A percentile compares a stretch with the other conserved stretches of the same genome.
These are phyloP conservation scores for Epinephelus lanceolatus DNA, from an alignment of 2,113 vertebrate genomes.

Conservation along the genomic window DNA sequence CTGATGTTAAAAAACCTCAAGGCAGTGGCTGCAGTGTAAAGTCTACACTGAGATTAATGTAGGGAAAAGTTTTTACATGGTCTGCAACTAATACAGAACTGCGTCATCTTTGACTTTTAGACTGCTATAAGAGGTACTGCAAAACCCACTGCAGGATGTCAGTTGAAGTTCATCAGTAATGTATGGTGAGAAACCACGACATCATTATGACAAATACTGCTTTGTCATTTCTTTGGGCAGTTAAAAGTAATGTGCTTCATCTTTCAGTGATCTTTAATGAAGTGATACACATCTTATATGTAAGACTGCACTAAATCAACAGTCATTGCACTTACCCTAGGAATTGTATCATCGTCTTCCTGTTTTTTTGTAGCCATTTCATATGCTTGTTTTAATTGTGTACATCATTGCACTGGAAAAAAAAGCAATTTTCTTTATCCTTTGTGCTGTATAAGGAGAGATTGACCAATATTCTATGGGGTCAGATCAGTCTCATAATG, in stretches of 20 bases:
- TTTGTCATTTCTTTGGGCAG: background rate
- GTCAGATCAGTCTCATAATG: too few species aligned
- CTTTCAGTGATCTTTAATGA: background rate
- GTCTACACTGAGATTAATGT: background rate
- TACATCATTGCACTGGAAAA: background rate
- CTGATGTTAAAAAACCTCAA: slow-evolving; percentile 14
- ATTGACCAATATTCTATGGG: too few species aligned
- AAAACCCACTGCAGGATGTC: background rate
- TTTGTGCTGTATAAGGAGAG: background rate
- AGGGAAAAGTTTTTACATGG: slow-evolving; percentile 9
- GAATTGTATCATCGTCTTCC: background rate
- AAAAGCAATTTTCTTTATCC: background rate
- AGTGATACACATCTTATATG: background rate
- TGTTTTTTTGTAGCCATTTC: background rate
- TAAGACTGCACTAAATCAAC: background rate
- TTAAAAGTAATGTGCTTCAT: background rate
- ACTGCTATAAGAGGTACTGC: background rate
- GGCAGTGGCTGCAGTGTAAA: background rate
- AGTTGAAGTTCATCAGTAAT: background rate
- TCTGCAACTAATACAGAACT: background rate
- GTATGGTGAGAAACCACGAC: background rate
- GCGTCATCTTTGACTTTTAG: background rate
- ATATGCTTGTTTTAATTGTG: background rate
- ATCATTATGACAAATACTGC: background rate
- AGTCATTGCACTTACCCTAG: background rate